Conservation (phyloP, 2,113 vertebrate species). For the Anas platyrhynchos region DNA sequence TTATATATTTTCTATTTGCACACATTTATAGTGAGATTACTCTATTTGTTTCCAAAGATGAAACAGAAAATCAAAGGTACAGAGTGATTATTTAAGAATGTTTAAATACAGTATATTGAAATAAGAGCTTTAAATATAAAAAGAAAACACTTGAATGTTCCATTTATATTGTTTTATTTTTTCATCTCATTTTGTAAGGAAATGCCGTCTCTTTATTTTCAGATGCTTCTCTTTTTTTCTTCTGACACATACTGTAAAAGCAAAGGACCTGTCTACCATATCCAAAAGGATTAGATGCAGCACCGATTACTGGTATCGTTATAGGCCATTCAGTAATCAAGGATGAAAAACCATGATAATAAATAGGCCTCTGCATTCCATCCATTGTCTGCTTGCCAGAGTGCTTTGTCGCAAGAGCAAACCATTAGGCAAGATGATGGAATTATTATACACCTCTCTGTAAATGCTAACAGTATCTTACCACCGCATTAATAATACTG, state of each 20-base stretch:
- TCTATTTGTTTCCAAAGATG: slow-evolving; percentile 77
- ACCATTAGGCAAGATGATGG: background rate
- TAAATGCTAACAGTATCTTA: slow-evolving; percentile 45
- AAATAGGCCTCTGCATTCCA: background rate
- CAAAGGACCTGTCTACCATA: background rate
- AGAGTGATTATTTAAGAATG: slow-evolving; percentile 77
- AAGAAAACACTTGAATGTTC: slow-evolving; percentile 64
- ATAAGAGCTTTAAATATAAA: slow-evolving; percentile 76
- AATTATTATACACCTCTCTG: slow-evolving; percentile 26
- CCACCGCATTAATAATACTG: slow-evolving; percentile 32
- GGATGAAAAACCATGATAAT: background rate
- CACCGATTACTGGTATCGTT: background rate
- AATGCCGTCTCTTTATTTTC: slow-evolving; percentile 41
- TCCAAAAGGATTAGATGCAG: slow-evolving; percentile 24
- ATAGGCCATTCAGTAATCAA: slow-evolving; percentile 1
- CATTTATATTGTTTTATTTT: slow-evolving; percentile 76
- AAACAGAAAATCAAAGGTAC: slow-evolving; percentile 75
- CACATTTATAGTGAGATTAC: slow-evolving; percentile 82
- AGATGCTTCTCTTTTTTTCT: slow-evolving; percentile 37
- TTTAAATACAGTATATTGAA: slow-evolving; percentile 76
- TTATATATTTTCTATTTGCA: slow-evolving; percentile 87
- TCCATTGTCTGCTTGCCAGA: background rate
- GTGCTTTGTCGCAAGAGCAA: slow-evolving; percentile 22
- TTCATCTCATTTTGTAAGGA: slow-evolving; percentile 79
- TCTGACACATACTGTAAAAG: slow-evolving; percentile 30